A percentile compares a stretch with the other conserved stretches of the same genome.
These are phyloP conservation scores for Brachionus calyciflorus DNA, from an alignment of 1,140 invertebrate genomes.

Conservation along the genomic window DNA sequence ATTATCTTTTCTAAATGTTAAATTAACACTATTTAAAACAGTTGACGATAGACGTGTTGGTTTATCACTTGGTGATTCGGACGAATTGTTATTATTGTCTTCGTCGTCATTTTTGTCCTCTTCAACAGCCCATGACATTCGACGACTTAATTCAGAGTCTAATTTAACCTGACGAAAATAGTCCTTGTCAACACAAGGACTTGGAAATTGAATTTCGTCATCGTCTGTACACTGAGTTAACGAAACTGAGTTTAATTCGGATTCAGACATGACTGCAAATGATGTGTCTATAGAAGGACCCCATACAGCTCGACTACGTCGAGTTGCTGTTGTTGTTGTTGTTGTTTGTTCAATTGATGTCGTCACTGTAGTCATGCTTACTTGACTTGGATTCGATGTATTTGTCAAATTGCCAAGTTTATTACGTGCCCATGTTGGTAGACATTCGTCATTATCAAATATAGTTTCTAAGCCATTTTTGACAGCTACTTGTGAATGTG, in stretches of 20 bases:
- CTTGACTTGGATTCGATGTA: too few relatives aligned
- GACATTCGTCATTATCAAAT: neutral
- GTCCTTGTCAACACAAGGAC: conserved; percentile 8
- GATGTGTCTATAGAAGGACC: conserved; percentile 23
- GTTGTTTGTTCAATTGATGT: neutral
- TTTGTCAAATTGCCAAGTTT: conserved; percentile 9
- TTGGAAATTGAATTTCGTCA: neutral
- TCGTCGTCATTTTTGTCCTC: neutral
- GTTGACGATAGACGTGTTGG: neutral
- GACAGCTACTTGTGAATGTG: too few relatives aligned
- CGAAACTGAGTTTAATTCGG: neutral
- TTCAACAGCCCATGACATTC: too few relatives aligned
- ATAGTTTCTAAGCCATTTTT: neutral
- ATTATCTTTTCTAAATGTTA: neutral
- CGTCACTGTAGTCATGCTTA: neutral
- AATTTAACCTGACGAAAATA: too few relatives aligned
- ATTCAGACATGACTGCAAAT: conserved; percentile 26
- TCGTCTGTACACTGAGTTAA: neutral
- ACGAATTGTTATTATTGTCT: neutral
- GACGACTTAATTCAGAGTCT: too few relatives aligned
- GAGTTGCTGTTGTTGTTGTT: neutral
- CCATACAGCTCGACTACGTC: conserved; percentile 27
- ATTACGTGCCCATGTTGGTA: conserved; percentile 3
- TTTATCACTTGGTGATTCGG: neutral
- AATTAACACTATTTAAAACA: neutral